phyloP scores from a whole-genome alignment of 2,888 invertebrate genomes.

The Euspilapteryx auroguttella region DNA sequence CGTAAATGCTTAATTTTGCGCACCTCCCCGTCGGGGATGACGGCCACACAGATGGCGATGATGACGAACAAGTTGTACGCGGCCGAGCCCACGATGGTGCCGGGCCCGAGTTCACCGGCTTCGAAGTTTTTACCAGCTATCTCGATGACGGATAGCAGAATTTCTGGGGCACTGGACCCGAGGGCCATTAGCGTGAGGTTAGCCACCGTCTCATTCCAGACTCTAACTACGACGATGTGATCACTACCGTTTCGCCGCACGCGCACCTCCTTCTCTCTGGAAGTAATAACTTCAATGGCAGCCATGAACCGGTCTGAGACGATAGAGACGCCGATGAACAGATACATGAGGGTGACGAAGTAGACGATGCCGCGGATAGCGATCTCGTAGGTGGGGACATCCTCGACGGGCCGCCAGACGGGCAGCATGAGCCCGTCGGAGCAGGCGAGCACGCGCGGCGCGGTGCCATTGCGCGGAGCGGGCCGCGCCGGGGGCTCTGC shows the following conservation, averaged over 20 bases:
- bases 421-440: constrained; percentile 85
- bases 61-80: constrained; percentile 99
- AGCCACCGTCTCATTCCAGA: constrained; percentile 99
- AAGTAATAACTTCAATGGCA: constrained; percentile 98
- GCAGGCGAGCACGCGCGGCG: constrained; percentile 61
- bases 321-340: constrained; percentile 98
- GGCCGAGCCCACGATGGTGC: constrained; percentile 98
- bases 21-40: constrained; percentile 88
- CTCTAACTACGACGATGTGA: constrained; percentile 87
- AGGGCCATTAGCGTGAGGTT: constrained; percentile 98
- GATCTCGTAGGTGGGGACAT: constrained; percentile 75
- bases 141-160: constrained; percentile 95
- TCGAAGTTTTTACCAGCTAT: constrained; percentile 94
- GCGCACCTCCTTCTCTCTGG: constrained; percentile 92
- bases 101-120: constrained; percentile 96
- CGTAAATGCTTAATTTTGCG: constrained; percentile 94
- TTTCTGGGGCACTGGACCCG: constrained; percentile 98
- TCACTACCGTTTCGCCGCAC: constrained; percentile 89
- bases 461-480: constrained; percentile 34
- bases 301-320: constrained; percentile 99
- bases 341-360: constrained; percentile 85
- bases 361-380: constrained; percentile 88
- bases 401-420: constrained; percentile 82
- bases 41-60: constrained; percentile 90
- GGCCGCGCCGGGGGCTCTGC: constrained; percentile 38